Evolutionary conservation across 2,113 vertebrate species (phyloP).

Genomic region (Romanogobio albipinnatus): DNA sequence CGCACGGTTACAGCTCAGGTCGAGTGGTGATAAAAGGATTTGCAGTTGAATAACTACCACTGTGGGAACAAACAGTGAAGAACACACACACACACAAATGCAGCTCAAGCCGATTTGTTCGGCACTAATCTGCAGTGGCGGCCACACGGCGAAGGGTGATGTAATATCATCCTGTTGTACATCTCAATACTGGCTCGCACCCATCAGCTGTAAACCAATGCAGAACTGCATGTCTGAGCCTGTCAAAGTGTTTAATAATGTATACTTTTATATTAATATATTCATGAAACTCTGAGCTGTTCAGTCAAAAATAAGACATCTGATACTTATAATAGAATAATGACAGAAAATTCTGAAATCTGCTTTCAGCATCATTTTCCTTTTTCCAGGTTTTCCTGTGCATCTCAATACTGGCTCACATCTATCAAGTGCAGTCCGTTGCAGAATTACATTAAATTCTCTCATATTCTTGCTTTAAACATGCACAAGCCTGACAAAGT

Average conservation of each 20-base stretch:
- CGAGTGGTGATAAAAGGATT: constrained; percentile 11
- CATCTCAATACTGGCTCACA: neutral
- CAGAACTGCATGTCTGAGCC: neutral
- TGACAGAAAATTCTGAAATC: neutral
- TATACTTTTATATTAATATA: neutral
- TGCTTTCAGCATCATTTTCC: neutral
- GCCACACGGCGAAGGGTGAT: neutral
- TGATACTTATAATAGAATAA: constrained; percentile 3
- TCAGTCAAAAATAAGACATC: neutral
- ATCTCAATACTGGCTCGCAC: neutral
- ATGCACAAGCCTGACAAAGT: neutral
- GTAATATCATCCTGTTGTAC: constrained; percentile 7
- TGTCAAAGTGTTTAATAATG: neutral
- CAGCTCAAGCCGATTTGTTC: neutral
- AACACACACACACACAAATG: constrained; percentile 58
- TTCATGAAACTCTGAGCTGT: neutral
- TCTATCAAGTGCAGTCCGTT: neutral
- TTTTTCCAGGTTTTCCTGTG: neutral
- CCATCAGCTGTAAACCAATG: neutral
- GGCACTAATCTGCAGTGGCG: constrained; percentile 15
- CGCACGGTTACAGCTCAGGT: neutral
- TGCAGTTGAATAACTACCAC: neutral
- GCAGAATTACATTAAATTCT: neutral
- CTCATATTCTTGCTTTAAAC: neutral
- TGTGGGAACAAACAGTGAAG: constrained; percentile 27